Percentiles rank a stretch among this genome's conserved stretches.
Evolutionary conservation across 2,113 vertebrate genomes (phyloP).

Genomic region (Acinonyx jubatus): DNA sequence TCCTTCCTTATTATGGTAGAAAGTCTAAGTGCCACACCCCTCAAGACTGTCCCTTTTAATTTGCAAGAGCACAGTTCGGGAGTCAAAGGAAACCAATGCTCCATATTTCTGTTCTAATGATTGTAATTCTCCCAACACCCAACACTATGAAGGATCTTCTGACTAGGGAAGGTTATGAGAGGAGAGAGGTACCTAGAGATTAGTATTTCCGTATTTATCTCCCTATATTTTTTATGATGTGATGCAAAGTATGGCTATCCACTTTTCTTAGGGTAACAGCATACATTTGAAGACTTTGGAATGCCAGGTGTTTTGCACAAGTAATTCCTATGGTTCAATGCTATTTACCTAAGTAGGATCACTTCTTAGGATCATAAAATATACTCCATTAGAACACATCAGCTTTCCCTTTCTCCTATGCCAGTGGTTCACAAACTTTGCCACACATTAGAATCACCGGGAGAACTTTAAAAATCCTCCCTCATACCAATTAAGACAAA

Average conservation of each 20-base stretch:
- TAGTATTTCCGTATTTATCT: background rate
- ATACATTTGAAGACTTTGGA: background rate
- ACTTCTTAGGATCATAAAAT: background rate
- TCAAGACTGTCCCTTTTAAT: background rate
- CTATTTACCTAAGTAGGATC: background rate
- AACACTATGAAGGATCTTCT: background rate
- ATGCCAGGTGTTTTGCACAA: background rate
- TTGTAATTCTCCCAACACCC: background rate
- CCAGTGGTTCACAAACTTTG: background rate
- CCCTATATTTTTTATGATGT: background rate
- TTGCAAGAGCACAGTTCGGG: background rate
- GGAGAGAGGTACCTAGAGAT: background rate
- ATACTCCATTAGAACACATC: background rate
- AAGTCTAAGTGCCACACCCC: background rate
- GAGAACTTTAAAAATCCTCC: background rate
- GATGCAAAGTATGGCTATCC: background rate
- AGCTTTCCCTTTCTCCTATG: background rate
- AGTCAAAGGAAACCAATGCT: background rate
- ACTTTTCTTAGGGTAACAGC: background rate
- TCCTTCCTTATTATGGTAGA: background rate
- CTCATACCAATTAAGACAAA: background rate
- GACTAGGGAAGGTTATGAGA: background rate
- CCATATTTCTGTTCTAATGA: background rate
- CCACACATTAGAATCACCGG: background rate
- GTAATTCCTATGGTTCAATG: background rate